phyloP scores from a whole-genome alignment of 35 echinoderm and acorn worm genomes.

The Strongylocentrotus purpuratus region DNA sequence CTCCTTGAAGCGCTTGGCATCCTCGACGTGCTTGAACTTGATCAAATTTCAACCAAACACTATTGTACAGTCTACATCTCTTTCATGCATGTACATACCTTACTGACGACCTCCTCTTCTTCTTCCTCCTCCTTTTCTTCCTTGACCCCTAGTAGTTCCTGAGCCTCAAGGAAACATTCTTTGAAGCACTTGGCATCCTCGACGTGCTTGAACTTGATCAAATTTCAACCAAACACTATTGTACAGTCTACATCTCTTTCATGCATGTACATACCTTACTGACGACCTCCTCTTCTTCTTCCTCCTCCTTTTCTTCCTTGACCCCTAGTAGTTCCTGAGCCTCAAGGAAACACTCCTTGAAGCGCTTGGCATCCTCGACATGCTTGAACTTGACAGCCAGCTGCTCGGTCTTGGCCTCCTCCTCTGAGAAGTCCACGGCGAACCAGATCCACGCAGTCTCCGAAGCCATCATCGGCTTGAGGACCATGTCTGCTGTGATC shows the following conservation, averaged over 20 bases:
- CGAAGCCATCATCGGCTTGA: conserved; percentile 67
- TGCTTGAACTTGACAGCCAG: conserved; percentile 88
- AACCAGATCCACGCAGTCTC: conserved; percentile 84
- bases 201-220: conserved; percentile 82
- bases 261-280: neutral
- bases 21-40: no score
- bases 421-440: conserved; percentile 79
- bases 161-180: neutral
- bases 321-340: neutral
- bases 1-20: neutral
- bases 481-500: conserved; percentile 67
- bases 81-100: no score
- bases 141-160: neutral
- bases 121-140: neutral
- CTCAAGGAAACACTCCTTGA: neutral
- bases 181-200: neutral
- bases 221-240: no score
- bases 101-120: no score
- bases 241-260: no score
- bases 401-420: conserved; percentile 67
- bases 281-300: neutral
- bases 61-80: no score
- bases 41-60: no score
- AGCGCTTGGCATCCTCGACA: neutral
- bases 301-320: neutral